Percentiles rank a stretch among this genome's conserved stretches.
These are phyloP conservation scores for Drosophila fulvimacula DNA, from an alignment of 2,888 invertebrate genomes.

Conservation along the genomic window DNA sequence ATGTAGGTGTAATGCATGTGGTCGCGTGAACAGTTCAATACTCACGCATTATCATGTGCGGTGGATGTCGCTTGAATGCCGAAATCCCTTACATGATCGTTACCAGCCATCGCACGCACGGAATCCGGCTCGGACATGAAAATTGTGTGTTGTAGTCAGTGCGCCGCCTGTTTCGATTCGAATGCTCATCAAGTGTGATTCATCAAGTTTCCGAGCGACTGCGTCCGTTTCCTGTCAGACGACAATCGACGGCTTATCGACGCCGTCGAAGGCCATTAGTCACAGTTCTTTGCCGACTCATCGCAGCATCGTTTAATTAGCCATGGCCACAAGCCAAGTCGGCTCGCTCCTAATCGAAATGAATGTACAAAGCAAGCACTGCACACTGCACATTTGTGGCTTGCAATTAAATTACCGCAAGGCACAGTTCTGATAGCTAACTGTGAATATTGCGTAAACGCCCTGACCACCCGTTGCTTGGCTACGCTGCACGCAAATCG, in stretches of 20 bases:
- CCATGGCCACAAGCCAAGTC: not conserved
- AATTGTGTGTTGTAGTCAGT: slow-evolving; percentile 1
- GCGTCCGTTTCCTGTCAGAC: slow-evolving; percentile 20
- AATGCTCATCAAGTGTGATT: slow-evolving; percentile 37
- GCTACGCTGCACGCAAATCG: slow-evolving; percentile 37
- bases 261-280: slow-evolving; percentile 37
- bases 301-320: slow-evolving; percentile 25
- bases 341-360: slow-evolving; percentile 8
- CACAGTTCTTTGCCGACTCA: slow-evolving; percentile 21
- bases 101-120: not conserved
- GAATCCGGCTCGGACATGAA: not conserved
- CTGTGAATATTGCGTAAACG: slow-evolving; percentile 44
- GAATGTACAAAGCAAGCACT: not conserved
- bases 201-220: slow-evolving; percentile 41
- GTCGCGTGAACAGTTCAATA: not conserved
- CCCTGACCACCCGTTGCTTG: slow-evolving; percentile 14
- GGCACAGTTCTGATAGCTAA: slow-evolving; percentile 12
- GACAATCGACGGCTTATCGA: slow-evolving; percentile 28
- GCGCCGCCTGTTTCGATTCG: slow-evolving; percentile 37
- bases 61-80: not conserved
- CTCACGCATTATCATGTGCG: not conserved
- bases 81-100: slow-evolving; percentile 6
- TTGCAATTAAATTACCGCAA: slow-evolving; percentile 33
- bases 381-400: slow-evolving; percentile 19
- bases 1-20: not conserved